Evolutionary conservation across 1,140 invertebrate species (phyloP).

Genomic region (Leptinotarsa undecemlineata): DNA sequence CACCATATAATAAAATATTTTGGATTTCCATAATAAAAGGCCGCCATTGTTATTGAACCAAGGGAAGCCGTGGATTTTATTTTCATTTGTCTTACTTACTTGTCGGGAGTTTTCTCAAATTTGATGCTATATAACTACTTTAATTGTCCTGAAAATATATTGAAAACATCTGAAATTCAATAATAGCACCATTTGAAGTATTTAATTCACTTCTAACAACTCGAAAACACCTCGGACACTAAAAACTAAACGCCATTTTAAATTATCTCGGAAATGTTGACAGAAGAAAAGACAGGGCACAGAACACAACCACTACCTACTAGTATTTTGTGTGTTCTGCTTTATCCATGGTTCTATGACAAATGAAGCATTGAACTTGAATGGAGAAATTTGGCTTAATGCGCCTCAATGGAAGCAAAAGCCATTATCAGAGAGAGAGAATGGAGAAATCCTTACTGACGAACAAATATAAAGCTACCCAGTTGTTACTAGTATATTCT

Average conservation of each 20-base stretch:
- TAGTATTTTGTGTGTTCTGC: too few species aligned
- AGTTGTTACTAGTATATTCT: too few species aligned
- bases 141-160: slow-evolving; percentile 17
- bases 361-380: too few species aligned
- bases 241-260: slow-evolving; percentile 19
- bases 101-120: not conserved
- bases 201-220: slow-evolving; percentile 5
- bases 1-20: not conserved
- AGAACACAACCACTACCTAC: too few species aligned
- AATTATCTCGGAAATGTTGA: not conserved
- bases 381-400: too few species aligned
- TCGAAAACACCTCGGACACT: not conserved
- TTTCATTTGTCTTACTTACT: slow-evolving; percentile 24
- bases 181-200: slow-evolving; percentile 13
- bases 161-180: slow-evolving; percentile 18
- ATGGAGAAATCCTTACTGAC: too few species aligned
- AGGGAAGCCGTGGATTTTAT: slow-evolving; percentile 15
- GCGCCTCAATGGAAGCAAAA: too few species aligned
- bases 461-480: too few species aligned
- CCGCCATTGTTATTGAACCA: slow-evolving; percentile 4
- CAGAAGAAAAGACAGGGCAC: too few species aligned
- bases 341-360: too few species aligned
- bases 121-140: not conserved
- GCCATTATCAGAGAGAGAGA: too few species aligned
- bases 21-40: slow-evolving; percentile 2